phyloP scores from a whole-genome alignment of 2,113 vertebrate species.

The pig (Sus scrofa) region T2T-Sscrofa CM000812.6:86747501-86748000 shows the following conservation, averaged over 20 bases:
- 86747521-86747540: neutral
- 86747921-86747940: neutral
- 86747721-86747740: neutral
- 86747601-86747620: constrained; percentile 24
- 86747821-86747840: neutral
- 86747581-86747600: neutral
- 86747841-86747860: neutral
- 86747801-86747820: neutral
- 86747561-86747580: neutral
- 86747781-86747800: neutral
- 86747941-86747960: neutral
- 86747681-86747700: neutral
- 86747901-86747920: neutral
- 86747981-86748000: neutral
- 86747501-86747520: neutral
- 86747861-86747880: neutral
- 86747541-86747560: neutral
- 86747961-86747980: neutral
- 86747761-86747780: neutral
- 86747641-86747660: neutral
- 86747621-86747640: constrained; percentile 11
- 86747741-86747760: neutral
- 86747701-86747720: neutral
- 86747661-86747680: neutral
- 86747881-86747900: neutral